Conservation (phyloP, 2,797 vertebrate species). For the Gallinago solitaria region DNA sequence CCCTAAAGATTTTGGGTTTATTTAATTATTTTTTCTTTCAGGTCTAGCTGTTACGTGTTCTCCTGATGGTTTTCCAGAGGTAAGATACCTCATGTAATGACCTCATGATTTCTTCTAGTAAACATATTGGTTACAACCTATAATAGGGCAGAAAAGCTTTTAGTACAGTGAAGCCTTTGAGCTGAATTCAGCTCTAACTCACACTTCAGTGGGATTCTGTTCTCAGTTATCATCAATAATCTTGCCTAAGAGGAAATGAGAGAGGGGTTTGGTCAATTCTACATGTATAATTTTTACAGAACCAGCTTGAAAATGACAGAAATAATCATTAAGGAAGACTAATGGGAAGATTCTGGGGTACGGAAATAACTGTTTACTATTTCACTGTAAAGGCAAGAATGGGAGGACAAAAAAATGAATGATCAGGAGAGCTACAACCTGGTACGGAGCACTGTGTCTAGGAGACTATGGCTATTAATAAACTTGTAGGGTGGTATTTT, state of each 20-base stretch:
- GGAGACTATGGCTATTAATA: background rate
- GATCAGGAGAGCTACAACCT: background rate
- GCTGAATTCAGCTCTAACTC: background rate
- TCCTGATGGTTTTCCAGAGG: background rate
- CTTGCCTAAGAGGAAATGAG: background rate
- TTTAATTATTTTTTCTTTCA: background rate
- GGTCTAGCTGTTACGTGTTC: background rate
- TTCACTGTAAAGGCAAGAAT: background rate
- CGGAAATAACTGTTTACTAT: background rate
- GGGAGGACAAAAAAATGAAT: background rate
- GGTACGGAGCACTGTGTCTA: background rate
- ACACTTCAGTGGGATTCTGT: background rate
- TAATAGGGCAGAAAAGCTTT: background rate
- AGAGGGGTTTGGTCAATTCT: background rate
- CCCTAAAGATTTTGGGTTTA: background rate
- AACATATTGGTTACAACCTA: background rate
- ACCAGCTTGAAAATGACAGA: background rate
- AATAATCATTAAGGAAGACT: conserved; percentile 11
- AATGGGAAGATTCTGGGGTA: background rate
- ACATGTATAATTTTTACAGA: background rate
- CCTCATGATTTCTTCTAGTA: background rate
- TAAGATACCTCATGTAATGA: background rate
- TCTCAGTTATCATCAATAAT: background rate
- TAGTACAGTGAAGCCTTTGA: background rate
- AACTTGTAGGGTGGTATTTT: background rate